phyloP scores from a whole-genome alignment of 2,888 invertebrate species.

The Apotomis turbidana region DNA sequence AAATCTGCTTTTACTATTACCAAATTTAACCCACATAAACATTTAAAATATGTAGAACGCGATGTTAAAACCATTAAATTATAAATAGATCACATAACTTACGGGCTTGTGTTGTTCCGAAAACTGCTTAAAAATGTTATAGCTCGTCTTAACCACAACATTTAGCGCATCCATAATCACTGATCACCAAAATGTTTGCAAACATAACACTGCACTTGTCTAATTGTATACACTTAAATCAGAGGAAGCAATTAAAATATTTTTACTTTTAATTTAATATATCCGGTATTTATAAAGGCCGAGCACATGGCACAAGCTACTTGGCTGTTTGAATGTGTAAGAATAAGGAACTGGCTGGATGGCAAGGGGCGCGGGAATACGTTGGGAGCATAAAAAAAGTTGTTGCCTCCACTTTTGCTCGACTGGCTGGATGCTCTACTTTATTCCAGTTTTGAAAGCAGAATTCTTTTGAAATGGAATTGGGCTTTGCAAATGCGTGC shows the following conservation, averaged over 20 bases:
- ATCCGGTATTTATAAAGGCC: conserved; percentile 44
- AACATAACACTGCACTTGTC: conserved; percentile 31
- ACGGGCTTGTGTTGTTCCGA: conserved; percentile 72
- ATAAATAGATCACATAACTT: conserved; percentile 54
- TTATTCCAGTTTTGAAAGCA: conserved; percentile 45
- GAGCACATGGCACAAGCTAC: conserved; percentile 63
- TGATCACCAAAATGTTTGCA: conserved; percentile 10
- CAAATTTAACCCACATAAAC: conserved; percentile 21
- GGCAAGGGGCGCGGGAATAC: conserved; percentile 75
- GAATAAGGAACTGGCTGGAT: conserved; percentile 78
- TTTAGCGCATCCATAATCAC: conserved; percentile 71
- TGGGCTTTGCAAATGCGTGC: conserved; percentile 26
- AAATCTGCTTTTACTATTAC: conserved; percentile 12
- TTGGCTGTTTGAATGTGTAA: conserved; percentile 62
- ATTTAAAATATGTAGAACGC: conserved; percentile 11
- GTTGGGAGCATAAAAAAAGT: conserved; percentile 78
- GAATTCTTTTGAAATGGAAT: conserved; percentile 26
- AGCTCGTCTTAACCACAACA: conserved; percentile 75
- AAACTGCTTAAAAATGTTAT: conserved; percentile 76
- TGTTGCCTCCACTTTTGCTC: conserved; percentile 69
- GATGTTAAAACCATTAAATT: conserved; percentile 33
- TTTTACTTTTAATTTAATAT: conserved; percentile 37
- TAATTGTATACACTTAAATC: conserved; percentile 12
- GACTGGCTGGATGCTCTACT: conserved; percentile 69
- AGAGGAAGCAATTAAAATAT: conserved; percentile 24